phyloP scores from a whole-genome alignment of 2,888 invertebrate genomes.

The Epicampocera succincta region DNA sequence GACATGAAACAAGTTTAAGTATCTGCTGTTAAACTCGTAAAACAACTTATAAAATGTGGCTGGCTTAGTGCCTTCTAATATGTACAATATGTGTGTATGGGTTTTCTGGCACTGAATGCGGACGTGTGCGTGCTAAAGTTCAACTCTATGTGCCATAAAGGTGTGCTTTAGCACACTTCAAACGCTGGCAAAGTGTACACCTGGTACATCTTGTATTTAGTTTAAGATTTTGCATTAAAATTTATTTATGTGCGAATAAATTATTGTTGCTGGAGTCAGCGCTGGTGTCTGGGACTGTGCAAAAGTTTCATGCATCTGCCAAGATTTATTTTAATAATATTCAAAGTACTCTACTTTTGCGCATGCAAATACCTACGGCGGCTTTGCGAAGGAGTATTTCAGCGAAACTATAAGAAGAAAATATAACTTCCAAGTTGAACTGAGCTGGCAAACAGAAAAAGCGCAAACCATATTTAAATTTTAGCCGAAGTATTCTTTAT shows the following conservation, averaged over 20 bases:
- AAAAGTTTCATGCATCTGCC: constrained; percentile 46
- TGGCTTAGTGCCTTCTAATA: constrained; percentile 31
- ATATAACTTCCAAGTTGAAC: not conserved
- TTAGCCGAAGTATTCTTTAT: constrained; percentile 61
- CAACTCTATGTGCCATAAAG: constrained; percentile 17
- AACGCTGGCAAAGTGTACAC: constrained; percentile 60
- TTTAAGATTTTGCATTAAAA: constrained; percentile 34
- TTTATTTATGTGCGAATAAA: constrained; percentile 37
- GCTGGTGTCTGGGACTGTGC: not conserved
- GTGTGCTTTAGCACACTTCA: constrained; percentile 53
- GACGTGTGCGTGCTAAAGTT: constrained; percentile 12
- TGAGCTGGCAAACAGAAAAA: constrained; percentile 12
- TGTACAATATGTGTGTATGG: constrained; percentile 15
- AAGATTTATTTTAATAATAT: constrained; percentile 70
- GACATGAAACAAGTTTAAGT: constrained; percentile 62
- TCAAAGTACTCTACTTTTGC: constrained; percentile 57
- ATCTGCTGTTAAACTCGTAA: constrained; percentile 47
- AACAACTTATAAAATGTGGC: constrained; percentile 53
- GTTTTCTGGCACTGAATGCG: not conserved
- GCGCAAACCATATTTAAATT: constrained; percentile 63
- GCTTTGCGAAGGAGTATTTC: not conserved
- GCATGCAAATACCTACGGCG: not conserved
- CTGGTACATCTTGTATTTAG: constrained; percentile 47
- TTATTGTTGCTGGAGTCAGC: constrained; percentile 8
- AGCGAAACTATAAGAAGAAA: constrained; percentile 1